phyloP scores from a whole-genome alignment of 53 echinoderm and acorn worm genomes.

The Echinometra lucunter region DNA sequence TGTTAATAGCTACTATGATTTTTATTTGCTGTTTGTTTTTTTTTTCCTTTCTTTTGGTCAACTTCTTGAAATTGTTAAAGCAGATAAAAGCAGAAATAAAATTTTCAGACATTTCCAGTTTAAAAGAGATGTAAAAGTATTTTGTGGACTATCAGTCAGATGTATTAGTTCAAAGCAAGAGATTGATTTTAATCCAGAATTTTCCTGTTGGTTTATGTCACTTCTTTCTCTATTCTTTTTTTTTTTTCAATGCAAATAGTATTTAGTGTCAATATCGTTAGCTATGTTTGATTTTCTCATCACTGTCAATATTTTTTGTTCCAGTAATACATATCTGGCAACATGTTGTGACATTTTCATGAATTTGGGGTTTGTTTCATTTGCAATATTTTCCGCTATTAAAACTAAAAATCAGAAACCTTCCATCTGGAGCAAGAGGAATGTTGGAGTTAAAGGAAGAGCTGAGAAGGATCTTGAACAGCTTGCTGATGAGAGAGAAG shows the following conservation, averaged over 20 bases:
- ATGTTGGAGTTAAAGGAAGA: slow-evolving; percentile 75
- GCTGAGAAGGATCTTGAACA: slow-evolving; percentile 74
- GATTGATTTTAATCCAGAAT: no score
- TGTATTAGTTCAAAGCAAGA: background rate
- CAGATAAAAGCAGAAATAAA: no score
- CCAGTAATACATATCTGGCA: background rate
- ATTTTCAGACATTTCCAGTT: background rate
- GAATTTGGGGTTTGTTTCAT: background rate
- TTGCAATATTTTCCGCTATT: background rate
- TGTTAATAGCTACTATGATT: no score
- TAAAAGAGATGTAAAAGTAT: no score
- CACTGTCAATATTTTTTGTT: background rate
- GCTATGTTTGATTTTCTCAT: background rate
- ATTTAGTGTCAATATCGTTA: no score
- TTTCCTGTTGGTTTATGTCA: no score
- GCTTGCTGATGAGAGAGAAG: slow-evolving; percentile 75
- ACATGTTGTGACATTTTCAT: background rate
- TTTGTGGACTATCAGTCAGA: background rate
- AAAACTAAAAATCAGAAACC: slow-evolving; percentile 76
- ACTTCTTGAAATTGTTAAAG: no score
- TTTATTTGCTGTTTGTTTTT: no score
- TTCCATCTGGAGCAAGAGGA: slow-evolving; percentile 93
- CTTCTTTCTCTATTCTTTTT: no score
- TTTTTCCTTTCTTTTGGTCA: no score
- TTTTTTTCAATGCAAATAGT: no score